Percentiles rank a stretch among this genome's conserved stretches.
These are phyloP conservation scores for Enteromius trimaculatus DNA, from an alignment of 2,797 vertebrate genomes.

Conservation along the genomic window DNA sequence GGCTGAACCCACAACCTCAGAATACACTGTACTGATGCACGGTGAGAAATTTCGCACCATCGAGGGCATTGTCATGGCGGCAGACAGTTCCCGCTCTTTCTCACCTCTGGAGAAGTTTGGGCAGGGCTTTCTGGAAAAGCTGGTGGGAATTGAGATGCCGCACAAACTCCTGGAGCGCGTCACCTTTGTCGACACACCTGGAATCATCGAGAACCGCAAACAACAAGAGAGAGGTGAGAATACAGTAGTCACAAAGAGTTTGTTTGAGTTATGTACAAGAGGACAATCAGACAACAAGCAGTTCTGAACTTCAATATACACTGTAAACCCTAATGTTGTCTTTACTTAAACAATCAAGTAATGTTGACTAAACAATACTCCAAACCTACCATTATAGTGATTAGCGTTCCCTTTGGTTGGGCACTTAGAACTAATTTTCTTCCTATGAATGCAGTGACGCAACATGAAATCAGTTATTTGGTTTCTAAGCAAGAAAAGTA, in stretches of 20 bases:
- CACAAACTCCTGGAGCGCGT: constrained; percentile 96
- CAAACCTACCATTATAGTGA: too few species aligned
- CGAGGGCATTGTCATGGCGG: constrained; percentile 98
- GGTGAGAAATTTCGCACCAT: constrained; percentile 96
- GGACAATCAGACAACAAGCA: neutral
- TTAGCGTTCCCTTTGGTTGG: too few species aligned
- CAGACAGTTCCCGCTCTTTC: constrained; percentile 95
- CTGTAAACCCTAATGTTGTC: too few species aligned
- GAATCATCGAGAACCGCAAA: constrained; percentile 99
- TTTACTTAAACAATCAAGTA: too few species aligned
- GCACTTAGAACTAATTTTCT: too few species aligned
- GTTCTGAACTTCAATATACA: too few species aligned
- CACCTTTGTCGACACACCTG: constrained; percentile 94
- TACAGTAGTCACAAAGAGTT: neutral
- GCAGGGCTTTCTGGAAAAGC: constrained; percentile 97
- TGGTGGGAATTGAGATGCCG: constrained; percentile 98
- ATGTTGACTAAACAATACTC: too few species aligned
- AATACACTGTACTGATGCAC: constrained; percentile 98
- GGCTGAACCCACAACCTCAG: constrained; percentile 97
- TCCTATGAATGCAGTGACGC: too few species aligned
- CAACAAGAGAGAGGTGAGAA: constrained; percentile 95
- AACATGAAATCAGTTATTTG: too few species aligned
- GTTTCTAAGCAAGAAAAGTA: too few species aligned
- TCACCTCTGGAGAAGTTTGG: constrained; percentile 97
- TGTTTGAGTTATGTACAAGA: neutral